Evolutionary conservation across 2,797 vertebrate genomes (phyloP), one percentile per base, ranked within the genome.

Genomic region (Gallinago nigripennis): DNA sequence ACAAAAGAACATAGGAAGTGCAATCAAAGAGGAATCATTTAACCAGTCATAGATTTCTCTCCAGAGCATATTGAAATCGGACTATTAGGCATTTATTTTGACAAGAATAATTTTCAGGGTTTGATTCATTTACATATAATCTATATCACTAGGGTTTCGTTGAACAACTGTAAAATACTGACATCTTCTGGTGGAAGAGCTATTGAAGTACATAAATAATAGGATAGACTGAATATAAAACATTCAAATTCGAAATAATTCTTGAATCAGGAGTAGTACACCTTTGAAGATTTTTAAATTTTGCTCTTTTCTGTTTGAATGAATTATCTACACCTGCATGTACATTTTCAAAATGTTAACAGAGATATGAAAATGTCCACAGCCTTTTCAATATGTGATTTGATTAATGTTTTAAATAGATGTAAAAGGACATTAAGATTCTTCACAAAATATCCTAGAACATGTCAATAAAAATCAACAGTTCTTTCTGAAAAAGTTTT

Each of bases 101-200:
- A 41, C 41, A 83, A 60, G 35, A 80, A 16, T 7, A 41, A 56
- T 46, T 76, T 81, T 37, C 84, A 87, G 30, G 35, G 5, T 16
- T 71, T 82, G 19, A 75, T 66, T 66, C 0, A 53, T 39, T 51
- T 61, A 30, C 8, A 33, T 24, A 21, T 14, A 20, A 63, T 12
- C 21, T 57, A 3, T 54, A 90, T 82, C n/a, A 63, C 24, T 20
- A n/a, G 8, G 16, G 13, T 39, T 81, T 71, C 69, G 12, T 45
- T 92, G 69, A 82, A 19, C 20, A 50, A 30, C 20, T 86, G 58
- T 69, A 69, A 35, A 90, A 94, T 46, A 91, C 63, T 92, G 94
- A 92, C 69, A 83, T 56, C 95, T 88, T 76, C 80, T 86, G 94
- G 93, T 69, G 16, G 27, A 83, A 88, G 16, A 75, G 37, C 39